These are phyloP conservation scores for Slavum lentiscoides DNA, from an alignment of 2,888 invertebrate genomes.

Conservation along the genomic window DNA sequence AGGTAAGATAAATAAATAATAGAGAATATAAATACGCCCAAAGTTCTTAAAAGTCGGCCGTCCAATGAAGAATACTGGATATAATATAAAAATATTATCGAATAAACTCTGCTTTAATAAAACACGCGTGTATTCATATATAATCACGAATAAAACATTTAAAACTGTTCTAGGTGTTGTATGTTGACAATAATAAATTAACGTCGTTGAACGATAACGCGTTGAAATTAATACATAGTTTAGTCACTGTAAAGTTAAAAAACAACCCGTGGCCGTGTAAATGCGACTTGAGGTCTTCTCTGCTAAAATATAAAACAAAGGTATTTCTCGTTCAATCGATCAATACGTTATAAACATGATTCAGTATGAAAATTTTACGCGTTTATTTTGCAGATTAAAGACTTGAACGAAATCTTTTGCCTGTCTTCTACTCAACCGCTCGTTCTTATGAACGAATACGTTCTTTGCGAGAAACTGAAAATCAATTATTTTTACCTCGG, in stretches of 20 bases:
- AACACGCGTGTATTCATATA: no score
- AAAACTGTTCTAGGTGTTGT: conserved; percentile 15
- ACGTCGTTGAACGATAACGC: not conserved
- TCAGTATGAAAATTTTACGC: not conserved
- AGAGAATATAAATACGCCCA: not conserved
- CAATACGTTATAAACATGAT: not conserved
- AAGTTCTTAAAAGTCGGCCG: no score
- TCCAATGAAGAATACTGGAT: no score
- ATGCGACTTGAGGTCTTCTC: not conserved
- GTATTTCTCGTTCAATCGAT: not conserved
- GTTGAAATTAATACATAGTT: not conserved
- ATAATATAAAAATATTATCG: not conserved
- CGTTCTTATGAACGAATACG: not conserved
- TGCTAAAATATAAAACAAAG: conserved; percentile 13
- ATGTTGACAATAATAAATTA: conserved; percentile 4
- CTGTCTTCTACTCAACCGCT: not conserved
- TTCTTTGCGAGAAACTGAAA: conserved; percentile 15
- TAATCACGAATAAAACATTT: not conserved
- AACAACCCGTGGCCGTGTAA: conserved; percentile 27
- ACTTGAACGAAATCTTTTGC: conserved; percentile 15
- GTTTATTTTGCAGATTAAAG: conserved; percentile 19
- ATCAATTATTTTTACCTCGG: not conserved
- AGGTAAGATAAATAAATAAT: conserved; percentile 8
- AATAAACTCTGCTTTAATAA: not conserved
- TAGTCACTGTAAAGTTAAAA: conserved; percentile 4